Base-by-base conservation (phyloP, 2,113 vertebrate genomes). In the Orientallactaga bullata region DNA sequence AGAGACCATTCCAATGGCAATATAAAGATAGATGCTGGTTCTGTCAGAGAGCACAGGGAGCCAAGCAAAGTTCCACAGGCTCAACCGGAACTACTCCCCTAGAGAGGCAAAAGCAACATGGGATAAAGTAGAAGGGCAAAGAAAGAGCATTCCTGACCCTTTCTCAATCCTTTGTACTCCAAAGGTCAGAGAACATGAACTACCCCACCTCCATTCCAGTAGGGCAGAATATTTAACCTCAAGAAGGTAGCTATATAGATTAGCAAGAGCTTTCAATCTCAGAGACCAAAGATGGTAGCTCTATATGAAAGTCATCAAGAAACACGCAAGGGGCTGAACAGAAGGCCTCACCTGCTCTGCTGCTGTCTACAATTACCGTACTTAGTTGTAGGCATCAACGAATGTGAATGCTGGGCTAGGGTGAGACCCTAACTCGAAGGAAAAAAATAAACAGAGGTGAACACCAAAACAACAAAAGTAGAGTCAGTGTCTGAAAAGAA, bases 271-370 rank as follows among this genome's bases (percentile, higher is more conserved):
- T 24, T 85, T 1, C 35, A 68, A 72, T 74, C 65, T 88, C 63
- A 95, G 12, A 85, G 63, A 90, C 47, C 88, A 88, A 95, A 85
- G 51, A 76, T 1, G 90, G 21, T 94, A 61, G n/a, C 37, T 96
- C 71, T 66, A 92, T 23, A 47, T 82, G 63, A 90, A 87, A 92
- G 32, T 89, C 93, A 96, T 47, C n/a, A 93, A 90, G 16, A 82
- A 51, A 88, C 18, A 92, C 61, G 47, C 35, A 80, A 81, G 32
- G 66, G 47, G 90, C 1, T 72, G 17, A 94, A 91, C 88, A 69
- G 20, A 18, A 15, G 74, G 26, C 47, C 60, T 20, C 68, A 39
- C 17, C 73, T 81, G 0, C 37, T 20, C 61, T 81, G 0, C 37
- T 20, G 51, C n/a, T 87, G 32, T 94, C 90, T 47, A 93, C 42